Base-by-base conservation (phyloP, 2,888 invertebrate species). In the Euzophera pinguis region DNA sequence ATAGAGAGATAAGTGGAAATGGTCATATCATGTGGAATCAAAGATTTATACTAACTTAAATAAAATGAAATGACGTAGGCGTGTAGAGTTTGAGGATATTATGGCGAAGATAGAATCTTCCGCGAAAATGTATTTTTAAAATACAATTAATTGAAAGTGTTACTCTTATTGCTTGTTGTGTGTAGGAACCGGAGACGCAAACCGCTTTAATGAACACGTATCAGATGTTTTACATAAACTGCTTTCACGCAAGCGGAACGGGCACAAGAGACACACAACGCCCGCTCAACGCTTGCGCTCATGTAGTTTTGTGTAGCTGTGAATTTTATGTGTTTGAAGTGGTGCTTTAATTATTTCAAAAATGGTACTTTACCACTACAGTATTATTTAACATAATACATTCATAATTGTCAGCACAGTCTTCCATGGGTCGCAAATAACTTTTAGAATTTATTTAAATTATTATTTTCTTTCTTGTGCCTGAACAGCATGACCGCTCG, bases 21-120 rank as follows among this genome's bases (percentile, higher is more conserved):
- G 86, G 83, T 88, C 89, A 89, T 89, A 89, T 89, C 89, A 88
- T 79, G 79, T 75, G 83, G 76, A 86, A 81, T 78, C 80, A 82
- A 81, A 80, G 78, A 70, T 79, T 75, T 78, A 73, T 84, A 71
- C 80, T 78, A 78, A 79, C 75, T 77, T 78, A 75, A 73, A 78
- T 73, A 71, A 75, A 76, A 71, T 69, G 72, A 79, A 74, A 73
- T 73, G 75, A 73, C 72, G 75, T 79, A 78, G 72, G 79, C 75
- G 75, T 84, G 82, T 82, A 80, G 77, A 73, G 77, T 70, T 78
- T 81, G 45, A 76, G 69, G 78, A 72, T 69, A 75, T 75, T 77
- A 78, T 76, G 73, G 71, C 68, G 84, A 80, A 81, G 88, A 82
- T 73, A 80, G 82, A 89, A 88, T 89, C 89, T 87, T 84, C 83